These are phyloP conservation scores for Thereva nobilitata DNA, from an alignment of 2,888 invertebrate species.

Conservation along the genomic window DNA sequence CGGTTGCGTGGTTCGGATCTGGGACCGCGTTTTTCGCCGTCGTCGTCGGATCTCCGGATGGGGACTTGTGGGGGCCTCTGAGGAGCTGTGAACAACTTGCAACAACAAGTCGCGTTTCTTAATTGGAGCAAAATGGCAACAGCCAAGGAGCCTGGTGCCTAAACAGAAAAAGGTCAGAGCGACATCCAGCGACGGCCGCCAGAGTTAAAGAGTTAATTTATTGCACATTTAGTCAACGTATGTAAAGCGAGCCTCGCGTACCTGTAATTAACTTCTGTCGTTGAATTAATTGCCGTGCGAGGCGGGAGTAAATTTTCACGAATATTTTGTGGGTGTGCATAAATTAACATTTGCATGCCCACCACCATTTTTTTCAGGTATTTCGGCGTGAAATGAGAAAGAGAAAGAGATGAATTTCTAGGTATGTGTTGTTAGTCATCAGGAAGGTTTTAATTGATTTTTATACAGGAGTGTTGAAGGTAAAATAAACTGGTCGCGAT, in stretches of 20 bases:
- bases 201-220: conserved; percentile 42
- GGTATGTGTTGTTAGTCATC: too few species aligned
- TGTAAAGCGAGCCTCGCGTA: conserved; percentile 40
- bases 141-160: conserved; percentile 34
- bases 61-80: conserved; percentile 16
- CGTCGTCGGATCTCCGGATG: conserved; percentile 6
- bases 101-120: conserved; percentile 40
- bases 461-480: too few species aligned
- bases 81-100: conserved; percentile 28
- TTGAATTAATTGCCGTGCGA: conserved; percentile 40
- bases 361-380: too few species aligned
- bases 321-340: conserved; percentile 38
- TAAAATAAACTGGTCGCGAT: too few species aligned
- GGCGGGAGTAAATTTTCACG: conserved; percentile 36
- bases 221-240: conserved; percentile 42
- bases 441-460: too few species aligned
- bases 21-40: conserved; percentile 26
- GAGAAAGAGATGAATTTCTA: too few species aligned
- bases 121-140: conserved; percentile 43
- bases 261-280: conserved; percentile 42
- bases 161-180: conserved; percentile 31
- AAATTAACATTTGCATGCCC: conserved; percentile 11
- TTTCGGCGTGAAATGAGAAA: too few species aligned
- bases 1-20: conserved; percentile 23
- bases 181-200: conserved; percentile 35